These are phyloP conservation scores for Eupithecia abbreviata DNA, from an alignment of 2,888 invertebrate species.

Conservation along the genomic window DNA sequence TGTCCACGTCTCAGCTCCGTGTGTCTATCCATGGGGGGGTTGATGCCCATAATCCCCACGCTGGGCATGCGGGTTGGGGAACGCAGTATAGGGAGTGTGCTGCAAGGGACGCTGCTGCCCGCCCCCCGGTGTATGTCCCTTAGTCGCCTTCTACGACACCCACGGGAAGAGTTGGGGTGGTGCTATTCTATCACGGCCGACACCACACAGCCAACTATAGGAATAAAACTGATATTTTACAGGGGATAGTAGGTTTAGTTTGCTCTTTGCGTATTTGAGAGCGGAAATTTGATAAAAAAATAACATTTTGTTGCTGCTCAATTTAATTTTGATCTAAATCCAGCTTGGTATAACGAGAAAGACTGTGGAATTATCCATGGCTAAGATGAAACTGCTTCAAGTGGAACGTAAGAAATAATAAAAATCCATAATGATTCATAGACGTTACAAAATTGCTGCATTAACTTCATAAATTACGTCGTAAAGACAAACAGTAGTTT, in stretches of 20 bases:
- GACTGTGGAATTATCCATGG: not conserved
- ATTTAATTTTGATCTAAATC: not conserved
- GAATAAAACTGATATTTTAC: not conserved
- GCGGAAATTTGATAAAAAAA: not conserved
- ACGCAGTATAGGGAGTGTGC: no score
- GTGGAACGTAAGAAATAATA: not conserved
- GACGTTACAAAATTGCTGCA: not conserved
- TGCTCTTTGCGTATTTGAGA: not conserved
- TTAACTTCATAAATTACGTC: slow-evolving; percentile 7
- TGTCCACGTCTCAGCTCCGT: no score
- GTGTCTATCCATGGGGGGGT: no score
- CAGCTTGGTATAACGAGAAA: not conserved
- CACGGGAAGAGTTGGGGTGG: no score
- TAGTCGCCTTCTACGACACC: no score
- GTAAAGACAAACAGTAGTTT: slow-evolving; percentile 19
- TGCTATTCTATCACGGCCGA: no score
- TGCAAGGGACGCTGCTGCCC: no score
- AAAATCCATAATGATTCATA: not conserved
- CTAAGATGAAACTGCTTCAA: not conserved
- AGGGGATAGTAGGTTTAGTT: not conserved
- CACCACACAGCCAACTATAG: no score
- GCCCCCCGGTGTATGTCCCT: no score
- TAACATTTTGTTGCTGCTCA: not conserved
- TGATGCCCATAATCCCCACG: no score
- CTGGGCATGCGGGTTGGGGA: no score